phyloP scores from a whole-genome alignment of 2,797 vertebrate species.

The Sparidentex hasta region DNA sequence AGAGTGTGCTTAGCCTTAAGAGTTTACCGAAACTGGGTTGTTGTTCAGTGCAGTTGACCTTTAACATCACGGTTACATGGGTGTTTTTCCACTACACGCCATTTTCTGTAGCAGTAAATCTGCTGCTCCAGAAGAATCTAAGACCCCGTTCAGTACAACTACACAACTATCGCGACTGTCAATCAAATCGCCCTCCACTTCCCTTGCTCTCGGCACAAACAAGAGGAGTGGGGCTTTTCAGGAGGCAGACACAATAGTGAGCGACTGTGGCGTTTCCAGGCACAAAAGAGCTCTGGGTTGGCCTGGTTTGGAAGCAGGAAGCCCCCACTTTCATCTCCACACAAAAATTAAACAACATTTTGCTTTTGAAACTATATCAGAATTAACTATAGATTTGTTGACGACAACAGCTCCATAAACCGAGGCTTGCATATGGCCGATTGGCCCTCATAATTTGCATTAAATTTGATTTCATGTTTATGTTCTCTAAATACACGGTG shows the following conservation, averaged over 20 bases:
- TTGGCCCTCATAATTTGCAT: background rate
- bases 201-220: conserved; percentile 36
- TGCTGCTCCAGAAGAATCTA: background rate
- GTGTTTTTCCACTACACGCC: background rate
- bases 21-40: conserved; percentile 57
- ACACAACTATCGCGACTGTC: conserved; percentile 23
- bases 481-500: background rate
- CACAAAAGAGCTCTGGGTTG: conserved; percentile 54
- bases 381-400: background rate
- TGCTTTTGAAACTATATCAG: background rate
- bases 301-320: conserved; percentile 46
- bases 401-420: background rate
- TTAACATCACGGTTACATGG: background rate
- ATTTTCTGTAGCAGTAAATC: background rate
- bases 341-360: background rate
- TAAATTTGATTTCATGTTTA: too few species aligned
- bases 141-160: conserved; percentile 2
- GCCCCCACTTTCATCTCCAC: conserved; percentile 10
- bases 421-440: background rate
- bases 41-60: conserved; percentile 33
- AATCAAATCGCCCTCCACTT: conserved; percentile 18
- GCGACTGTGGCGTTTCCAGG: conserved; percentile 31
- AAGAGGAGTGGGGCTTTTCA: conserved; percentile 35
- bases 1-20: conserved; percentile 53
- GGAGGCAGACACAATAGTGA: conserved; percentile 58